Base-by-base conservation (phyloP, 2,797 vertebrate species). In the Syncerus caffer region DNA sequence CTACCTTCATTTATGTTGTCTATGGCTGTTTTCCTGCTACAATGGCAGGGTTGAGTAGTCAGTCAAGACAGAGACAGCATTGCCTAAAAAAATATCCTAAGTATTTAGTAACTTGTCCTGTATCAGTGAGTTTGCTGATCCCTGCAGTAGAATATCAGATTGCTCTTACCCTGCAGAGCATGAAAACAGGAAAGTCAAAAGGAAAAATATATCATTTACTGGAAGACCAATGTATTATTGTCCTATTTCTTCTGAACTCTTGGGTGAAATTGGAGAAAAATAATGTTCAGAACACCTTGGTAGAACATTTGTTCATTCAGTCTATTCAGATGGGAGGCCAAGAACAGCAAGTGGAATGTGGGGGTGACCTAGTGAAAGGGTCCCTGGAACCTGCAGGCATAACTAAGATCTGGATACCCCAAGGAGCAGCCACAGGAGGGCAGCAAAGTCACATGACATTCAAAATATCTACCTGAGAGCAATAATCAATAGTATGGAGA, bases 341-440 rank as follows among this genome's bases (percentile, higher is more conserved):
- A 67, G n/a, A 80, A 4, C 13, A 38, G 34, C 50, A 12, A 71
- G n/a, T 3, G 25, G 38, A 38, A 17, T 13, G 0, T 55, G 27
- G 83, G 19, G 7, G 5, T 88, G 55, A 47, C 85, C 23, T 55
- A 42, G 0, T 21, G 23, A 71, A 95, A 92, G 71, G 85, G 89
- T 64, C 83, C 10, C 53, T 60, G 12, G 93, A 90, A 62, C 83
- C 87, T 64, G 17, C 0, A 74, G 51, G 57, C 83, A 38, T 45
- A 93, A 80, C 34, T 51, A 58, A 87, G 64, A 82, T 57, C 76
- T 25, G 57, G 51, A 64, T 85, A 96, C 97, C 98, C 97, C 89
- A 86, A 93, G 93, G 55, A 98, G 94, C 86, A 97, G 97, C 98
- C 98, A 98, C 98, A 97, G 97, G 98, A 96, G 98, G 98, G 98